These are phyloP conservation scores for Cancer borealis DNA, from an alignment of 2,888 invertebrate species.

Conservation along the genomic window DNA sequence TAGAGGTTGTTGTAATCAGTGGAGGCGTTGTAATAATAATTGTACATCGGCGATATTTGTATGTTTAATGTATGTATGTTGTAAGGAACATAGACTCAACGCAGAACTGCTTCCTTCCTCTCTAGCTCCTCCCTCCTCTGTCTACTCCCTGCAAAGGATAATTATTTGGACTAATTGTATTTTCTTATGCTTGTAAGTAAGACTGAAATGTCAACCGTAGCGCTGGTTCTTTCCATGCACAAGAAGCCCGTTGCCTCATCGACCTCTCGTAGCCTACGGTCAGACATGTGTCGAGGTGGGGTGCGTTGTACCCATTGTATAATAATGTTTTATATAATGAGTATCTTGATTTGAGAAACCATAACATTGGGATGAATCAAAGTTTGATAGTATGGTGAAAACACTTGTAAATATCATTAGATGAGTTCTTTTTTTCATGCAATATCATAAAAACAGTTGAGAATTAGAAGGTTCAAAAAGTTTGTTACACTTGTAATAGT, in stretches of 20 bases:
- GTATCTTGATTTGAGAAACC: neutral
- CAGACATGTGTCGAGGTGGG: neutral
- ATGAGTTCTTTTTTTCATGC: neutral
- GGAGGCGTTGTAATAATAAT: neutral
- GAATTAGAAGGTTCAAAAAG: neutral
- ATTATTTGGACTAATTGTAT: neutral
- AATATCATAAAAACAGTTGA: neutral
- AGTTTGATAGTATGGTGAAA: neutral
- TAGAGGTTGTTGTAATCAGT: neutral
- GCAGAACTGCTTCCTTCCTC: neutral
- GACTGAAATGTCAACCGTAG: neutral
- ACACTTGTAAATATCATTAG: neutral
- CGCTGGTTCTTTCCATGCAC: neutral
- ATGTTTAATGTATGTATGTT: neutral
- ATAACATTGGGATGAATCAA: neutral
- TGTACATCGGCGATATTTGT: neutral
- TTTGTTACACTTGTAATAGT: neutral
- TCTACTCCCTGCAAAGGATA: neutral
- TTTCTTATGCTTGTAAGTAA: neutral
- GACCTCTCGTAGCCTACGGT: neutral
- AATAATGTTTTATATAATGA: neutral
- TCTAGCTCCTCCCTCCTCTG: neutral
- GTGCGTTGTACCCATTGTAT: neutral
- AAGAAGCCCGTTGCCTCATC: neutral
- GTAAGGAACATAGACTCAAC: neutral